These are phyloP conservation scores for Trissoscelio sp. DNA, from an alignment of 2,888 invertebrate genomes.

Conservation along the genomic window DNA sequence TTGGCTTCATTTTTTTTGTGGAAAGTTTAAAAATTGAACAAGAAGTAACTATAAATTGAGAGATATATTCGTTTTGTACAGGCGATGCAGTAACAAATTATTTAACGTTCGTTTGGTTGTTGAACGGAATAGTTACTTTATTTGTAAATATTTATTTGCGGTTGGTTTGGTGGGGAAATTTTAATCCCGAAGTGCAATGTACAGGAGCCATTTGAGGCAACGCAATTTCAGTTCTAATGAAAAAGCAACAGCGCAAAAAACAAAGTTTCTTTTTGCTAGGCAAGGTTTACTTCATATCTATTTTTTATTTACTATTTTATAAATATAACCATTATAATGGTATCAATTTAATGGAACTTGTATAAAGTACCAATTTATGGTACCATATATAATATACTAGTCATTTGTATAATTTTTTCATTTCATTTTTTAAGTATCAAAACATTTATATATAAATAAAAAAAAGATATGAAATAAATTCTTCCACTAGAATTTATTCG, in stretches of 20 bases:
- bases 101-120: constrained; percentile 38
- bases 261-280: background rate
- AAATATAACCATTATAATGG: background rate
- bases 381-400: too few relatives aligned
- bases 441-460: too few relatives aligned
- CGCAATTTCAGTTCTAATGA: constrained; percentile 24
- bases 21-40: constrained; percentile 19
- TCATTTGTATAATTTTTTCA: too few relatives aligned
- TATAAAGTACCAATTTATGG: too few relatives aligned
- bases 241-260: constrained; percentile 9
- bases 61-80: constrained; percentile 40
- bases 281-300: too few relatives aligned
- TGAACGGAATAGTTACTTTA: constrained; percentile 23
- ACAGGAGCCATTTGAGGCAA: background rate
- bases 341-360: too few relatives aligned
- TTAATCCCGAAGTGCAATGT: constrained; percentile 28
- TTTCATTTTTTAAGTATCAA: too few relatives aligned
- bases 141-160: constrained; percentile 45
- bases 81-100: constrained; percentile 40
- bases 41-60: constrained; percentile 5
- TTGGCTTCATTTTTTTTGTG: constrained; percentile 29
- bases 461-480: too few relatives aligned
- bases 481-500: too few relatives aligned
- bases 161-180: constrained; percentile 32
- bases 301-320: background rate